A percentile compares a stretch with the other conserved stretches of the same genome.
Conservation (phyloP, 2,113 vertebrate genomes). For the Romanogobio albipinnatus region DNA sequence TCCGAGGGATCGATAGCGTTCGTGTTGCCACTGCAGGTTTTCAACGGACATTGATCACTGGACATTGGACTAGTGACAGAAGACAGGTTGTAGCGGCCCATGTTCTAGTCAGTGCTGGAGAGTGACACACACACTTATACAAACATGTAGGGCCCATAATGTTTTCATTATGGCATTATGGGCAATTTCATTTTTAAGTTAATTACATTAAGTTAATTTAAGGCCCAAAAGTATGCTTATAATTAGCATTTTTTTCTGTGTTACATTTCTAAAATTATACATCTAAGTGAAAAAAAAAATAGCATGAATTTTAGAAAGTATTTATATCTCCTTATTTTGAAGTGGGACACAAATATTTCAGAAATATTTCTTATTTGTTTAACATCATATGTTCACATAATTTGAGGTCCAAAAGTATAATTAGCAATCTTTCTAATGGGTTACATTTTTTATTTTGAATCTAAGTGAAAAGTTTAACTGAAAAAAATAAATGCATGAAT, state of each 20-base stretch:
- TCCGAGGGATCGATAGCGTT: constrained; percentile 57
- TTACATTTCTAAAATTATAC: not conserved
- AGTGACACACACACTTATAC: not conserved
- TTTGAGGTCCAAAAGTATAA: not conserved
- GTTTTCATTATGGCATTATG: too few relatives aligned
- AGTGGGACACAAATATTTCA: not conserved
- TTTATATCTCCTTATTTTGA: not conserved
- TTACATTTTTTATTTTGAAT: not conserved
- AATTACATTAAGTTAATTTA: too few relatives aligned
- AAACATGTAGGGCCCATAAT: not conserved
- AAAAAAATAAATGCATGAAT: not conserved
- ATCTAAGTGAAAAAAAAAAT: not conserved
- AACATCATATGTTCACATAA: not conserved
- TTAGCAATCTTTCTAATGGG: not conserved
- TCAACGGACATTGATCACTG: constrained; percentile 58
- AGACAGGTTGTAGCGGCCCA: constrained; percentile 16
- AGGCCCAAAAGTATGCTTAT: not conserved
- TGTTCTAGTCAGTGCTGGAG: constrained; percentile 32
- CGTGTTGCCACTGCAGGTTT: constrained; percentile 53
- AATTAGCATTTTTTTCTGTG: not conserved
- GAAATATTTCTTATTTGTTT: not conserved
- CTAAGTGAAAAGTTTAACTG: not conserved
- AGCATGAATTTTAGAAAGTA: not conserved
- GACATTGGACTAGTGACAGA: constrained; percentile 35
- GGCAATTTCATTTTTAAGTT: too few relatives aligned